These are phyloP conservation scores for Hypocryptadius cinnamomeus DNA, from an alignment of 2,113 vertebrate genomes.

Conservation along the genomic window DNA sequence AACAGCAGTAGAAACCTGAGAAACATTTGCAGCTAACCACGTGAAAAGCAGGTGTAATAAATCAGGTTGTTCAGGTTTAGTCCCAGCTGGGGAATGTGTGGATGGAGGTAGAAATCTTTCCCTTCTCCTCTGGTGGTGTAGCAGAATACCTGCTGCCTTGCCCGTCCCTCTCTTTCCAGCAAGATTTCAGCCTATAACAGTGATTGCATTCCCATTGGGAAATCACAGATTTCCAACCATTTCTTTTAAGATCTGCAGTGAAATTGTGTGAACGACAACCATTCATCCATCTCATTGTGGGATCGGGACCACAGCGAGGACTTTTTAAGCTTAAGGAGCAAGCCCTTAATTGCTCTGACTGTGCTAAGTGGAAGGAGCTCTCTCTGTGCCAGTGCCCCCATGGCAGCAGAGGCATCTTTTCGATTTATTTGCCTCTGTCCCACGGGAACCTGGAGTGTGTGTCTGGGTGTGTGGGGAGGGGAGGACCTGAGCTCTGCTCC, in stretches of 20 bases:
- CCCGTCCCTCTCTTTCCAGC: not conserved
- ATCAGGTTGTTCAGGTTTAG: constrained; percentile 62
- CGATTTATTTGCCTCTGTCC: not conserved
- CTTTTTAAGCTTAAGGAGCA: not conserved
- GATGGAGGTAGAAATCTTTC: constrained; percentile 21
- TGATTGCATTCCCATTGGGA: not conserved
- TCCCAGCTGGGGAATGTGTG: constrained; percentile 54
- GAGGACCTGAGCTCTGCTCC: not conserved
- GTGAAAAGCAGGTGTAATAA: constrained; percentile 64
- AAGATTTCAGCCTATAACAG: not conserved
- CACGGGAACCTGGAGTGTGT: not conserved
- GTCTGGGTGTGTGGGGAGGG: not conserved
- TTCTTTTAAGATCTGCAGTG: not conserved
- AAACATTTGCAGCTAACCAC: constrained; percentile 65
- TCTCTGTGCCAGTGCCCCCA: not conserved
- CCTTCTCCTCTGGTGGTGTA: not conserved
- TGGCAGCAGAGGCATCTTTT: not conserved
- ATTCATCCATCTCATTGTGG: not conserved
- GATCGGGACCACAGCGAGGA: not conserved
- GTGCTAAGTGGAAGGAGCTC: not conserved
- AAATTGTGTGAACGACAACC: not conserved
- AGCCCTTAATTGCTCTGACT: not conserved
- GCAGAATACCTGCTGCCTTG: not conserved
- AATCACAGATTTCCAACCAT: not conserved
- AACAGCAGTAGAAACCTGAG: constrained; percentile 51